Conservation (phyloP, 2,797 vertebrate species). For the Acipenser ruthenus region DNA sequence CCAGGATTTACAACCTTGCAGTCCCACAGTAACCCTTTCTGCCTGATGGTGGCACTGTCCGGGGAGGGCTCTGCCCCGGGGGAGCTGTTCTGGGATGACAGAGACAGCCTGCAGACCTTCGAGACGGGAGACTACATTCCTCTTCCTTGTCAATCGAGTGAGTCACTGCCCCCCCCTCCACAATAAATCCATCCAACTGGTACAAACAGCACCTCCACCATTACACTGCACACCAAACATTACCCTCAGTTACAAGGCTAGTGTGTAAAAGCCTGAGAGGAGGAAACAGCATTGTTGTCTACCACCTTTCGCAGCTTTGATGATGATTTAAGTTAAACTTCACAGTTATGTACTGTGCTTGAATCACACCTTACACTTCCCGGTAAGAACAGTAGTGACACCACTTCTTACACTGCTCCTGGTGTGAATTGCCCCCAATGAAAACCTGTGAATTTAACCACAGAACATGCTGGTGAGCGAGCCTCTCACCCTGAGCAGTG, state of each 20-base stretch:
- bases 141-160: conserved; percentile 70
- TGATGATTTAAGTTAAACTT: too few relatives aligned
- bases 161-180: conserved; percentile 2
- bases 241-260: too few relatives aligned
- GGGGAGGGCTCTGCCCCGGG: conserved; percentile 59
- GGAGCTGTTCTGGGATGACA: conserved; percentile 90
- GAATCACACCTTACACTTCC: too few relatives aligned
- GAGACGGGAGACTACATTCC: conserved; percentile 67
- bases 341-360: too few relatives aligned
- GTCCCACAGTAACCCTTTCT: conserved; percentile 73
- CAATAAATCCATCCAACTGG: too few relatives aligned
- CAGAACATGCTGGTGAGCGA: conserved; percentile 67
- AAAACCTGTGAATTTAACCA: too few relatives aligned
- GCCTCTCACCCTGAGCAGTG: conserved; percentile 49
- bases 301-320: background rate
- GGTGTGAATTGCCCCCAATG: too few relatives aligned
- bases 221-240: background rate
- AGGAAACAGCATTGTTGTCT: background rate
- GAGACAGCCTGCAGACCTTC: conserved; percentile 71
- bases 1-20: conserved; percentile 69
- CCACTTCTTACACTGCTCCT: too few relatives aligned
- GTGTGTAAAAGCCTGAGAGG: too few relatives aligned
- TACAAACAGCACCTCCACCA: background rate
- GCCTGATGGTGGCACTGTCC: conserved; percentile 69
- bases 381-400: too few relatives aligned